Base-by-base conservation (phyloP, 2,113 vertebrate species). In the Serilophus lunatus region DNA sequence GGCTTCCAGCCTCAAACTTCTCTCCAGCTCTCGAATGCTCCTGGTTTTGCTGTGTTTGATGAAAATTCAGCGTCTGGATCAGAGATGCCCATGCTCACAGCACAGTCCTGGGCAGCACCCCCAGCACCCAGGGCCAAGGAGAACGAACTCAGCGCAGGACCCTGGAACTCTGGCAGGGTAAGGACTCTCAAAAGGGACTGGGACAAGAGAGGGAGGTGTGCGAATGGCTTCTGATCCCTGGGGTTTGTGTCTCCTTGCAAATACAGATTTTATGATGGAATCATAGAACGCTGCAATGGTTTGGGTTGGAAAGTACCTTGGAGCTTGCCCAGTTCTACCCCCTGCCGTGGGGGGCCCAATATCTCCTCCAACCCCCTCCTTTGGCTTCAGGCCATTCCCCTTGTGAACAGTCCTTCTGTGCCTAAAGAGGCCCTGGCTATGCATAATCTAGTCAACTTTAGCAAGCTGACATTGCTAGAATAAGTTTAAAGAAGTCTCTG, bases 121-220 rank as follows among this genome's bases (percentile, higher is more conserved):
- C 99, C 99, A 49, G 77, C 96, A 72, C 86, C 98, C 3, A 98
- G 96, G 80, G 98, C 98, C 23, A 99, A 99, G 85, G 99, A 99
- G 95, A 99, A 99, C 13, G 99, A 99, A 68, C 95, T 98, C 44
- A 97, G 92, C 0, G 96, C 98, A 29, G 98, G 98, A 50, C 98
- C 97, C 19, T 99, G 99, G 99, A 99, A 98, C 83, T 97, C 97
- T 35, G 98, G 98, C 68, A 98, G 98, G 98, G 99, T 99, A 97
- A 94, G 97, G 40, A 91, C 33, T 61, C 31, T 50, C 9, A n/a
- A 60, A 74, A 49, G 31, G 25, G 14, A 16, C 1, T 26, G 13
- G 12, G 9, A 22, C 74, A 36, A 40, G 22, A 38, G 22, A 77
- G 24, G 24, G 60, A 44, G 24, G 8, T 26, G 17, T 77, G 6